Evolutionary conservation across 2,797 vertebrate species (phyloP).

Genomic region (Trachurus trachurus): DNA sequence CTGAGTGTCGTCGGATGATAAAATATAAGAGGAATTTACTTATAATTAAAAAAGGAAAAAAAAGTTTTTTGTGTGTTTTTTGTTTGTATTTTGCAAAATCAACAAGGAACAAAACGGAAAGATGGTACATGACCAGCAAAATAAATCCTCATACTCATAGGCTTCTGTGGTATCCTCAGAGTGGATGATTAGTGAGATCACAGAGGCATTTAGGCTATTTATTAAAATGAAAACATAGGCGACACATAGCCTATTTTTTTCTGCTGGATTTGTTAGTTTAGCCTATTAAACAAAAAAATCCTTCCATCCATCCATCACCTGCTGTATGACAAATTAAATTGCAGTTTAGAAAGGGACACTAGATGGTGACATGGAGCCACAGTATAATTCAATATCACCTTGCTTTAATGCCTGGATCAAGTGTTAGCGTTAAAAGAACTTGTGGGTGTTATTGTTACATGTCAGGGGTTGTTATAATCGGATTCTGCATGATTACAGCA

Average conservation of each 20-base stretch:
- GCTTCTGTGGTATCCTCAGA: background rate
- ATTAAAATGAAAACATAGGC: background rate
- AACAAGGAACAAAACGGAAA: too few species aligned
- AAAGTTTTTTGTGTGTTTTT: too few species aligned
- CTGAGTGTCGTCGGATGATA: too few species aligned
- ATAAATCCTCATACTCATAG: too few species aligned
- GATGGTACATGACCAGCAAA: too few species aligned
- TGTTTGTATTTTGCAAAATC: too few species aligned
- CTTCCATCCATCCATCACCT: background rate
- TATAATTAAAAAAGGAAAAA: too few species aligned
- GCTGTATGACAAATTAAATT: background rate
- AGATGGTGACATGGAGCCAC: constrained; percentile 56
- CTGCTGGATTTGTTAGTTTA: background rate
- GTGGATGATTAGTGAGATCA: background rate
- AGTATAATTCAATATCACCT: background rate
- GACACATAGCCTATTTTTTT: too few species aligned
- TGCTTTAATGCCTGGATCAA: background rate
- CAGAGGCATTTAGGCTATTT: background rate
- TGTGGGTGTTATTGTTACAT: background rate
- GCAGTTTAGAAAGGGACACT: constrained; percentile 44
- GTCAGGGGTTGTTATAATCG: background rate
- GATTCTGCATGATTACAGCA: background rate
- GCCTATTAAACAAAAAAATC: too few species aligned
- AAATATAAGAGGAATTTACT: too few species aligned
- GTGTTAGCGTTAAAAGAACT: too few species aligned